Evolutionary conservation across 2,888 invertebrate species (phyloP).

Genomic region (Parochlus steinenii): DNA sequence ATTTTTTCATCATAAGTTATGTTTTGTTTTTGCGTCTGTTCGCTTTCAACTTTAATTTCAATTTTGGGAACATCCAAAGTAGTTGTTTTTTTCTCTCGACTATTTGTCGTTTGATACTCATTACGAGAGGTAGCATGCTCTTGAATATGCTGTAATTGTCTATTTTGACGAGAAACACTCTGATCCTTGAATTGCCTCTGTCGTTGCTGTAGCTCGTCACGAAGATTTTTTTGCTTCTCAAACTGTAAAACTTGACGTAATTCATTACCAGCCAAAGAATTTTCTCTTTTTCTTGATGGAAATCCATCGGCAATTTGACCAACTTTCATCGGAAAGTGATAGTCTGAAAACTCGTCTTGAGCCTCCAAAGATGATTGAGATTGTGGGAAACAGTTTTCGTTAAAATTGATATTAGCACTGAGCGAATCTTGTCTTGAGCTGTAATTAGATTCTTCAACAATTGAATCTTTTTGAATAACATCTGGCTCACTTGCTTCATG

Average conservation of each 20-base stretch:
- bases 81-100: not conserved
- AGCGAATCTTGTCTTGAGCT: too few species aligned
- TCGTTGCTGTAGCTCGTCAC: slow-evolving; percentile 3
- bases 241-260: not conserved
- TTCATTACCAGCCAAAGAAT: too few species aligned
- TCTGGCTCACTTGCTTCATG: too few species aligned
- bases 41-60: slow-evolving; percentile 7
- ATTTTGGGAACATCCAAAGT: slow-evolving; percentile 2
- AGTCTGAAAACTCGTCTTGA: too few species aligned
- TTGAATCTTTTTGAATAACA: slow-evolving; percentile 5
- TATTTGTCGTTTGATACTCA: not conserved
- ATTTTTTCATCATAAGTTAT: too few species aligned
- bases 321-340: too few species aligned
- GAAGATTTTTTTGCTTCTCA: not conserved
- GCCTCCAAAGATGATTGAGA: too few species aligned
- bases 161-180: slow-evolving; percentile 1
- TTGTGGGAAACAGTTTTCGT: too few species aligned
- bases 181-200: slow-evolving; percentile 1
- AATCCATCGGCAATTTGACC: too few species aligned
- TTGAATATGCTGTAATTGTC: not conserved
- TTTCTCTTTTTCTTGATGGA: too few species aligned
- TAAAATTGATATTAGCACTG: too few species aligned
- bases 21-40: slow-evolving; percentile 5
- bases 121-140: too few species aligned
- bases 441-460: not conserved